Conservation (phyloP, 1,140 invertebrate genomes). For the Heliconius himera region DNA sequence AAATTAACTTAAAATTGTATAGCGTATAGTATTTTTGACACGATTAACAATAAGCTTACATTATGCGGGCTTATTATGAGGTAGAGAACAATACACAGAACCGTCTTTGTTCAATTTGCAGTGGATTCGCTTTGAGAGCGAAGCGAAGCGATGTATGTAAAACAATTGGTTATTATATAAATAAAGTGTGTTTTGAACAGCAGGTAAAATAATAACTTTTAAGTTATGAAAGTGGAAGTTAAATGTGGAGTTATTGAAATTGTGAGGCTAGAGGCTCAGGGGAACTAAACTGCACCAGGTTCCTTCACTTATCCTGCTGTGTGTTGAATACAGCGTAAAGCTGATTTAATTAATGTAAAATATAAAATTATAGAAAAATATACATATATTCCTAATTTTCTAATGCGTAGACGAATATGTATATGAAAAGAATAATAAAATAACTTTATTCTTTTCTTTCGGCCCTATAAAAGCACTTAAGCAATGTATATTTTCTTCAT, state of each 20-base stretch:
- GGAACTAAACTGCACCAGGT: too few species aligned
- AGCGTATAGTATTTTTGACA: slow-evolving; percentile 25
- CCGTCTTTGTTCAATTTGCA: slow-evolving; percentile 41
- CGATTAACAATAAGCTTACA: slow-evolving; percentile 31
- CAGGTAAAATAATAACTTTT: slow-evolving; percentile 5
- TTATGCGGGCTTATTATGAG: slow-evolving; percentile 37
- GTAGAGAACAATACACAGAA: slow-evolving; percentile 34
- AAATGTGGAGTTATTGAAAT: too few species aligned
- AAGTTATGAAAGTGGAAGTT: background rate
- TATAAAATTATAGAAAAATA: too few species aligned
- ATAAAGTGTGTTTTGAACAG: background rate
- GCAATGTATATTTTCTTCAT: too few species aligned
- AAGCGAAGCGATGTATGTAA: slow-evolving; percentile 33
- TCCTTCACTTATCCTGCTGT: background rate
- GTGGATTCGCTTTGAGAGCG: slow-evolving; percentile 30
- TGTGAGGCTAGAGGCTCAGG: too few species aligned
- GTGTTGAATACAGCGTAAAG: too few species aligned
- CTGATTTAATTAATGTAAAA: too few species aligned
- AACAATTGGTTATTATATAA: slow-evolving; percentile 24
- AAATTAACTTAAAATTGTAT: slow-evolving; percentile 14
- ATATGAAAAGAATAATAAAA: too few species aligned
- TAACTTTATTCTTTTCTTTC: too few species aligned
- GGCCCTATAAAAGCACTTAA: too few species aligned
- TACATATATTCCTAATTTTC: too few species aligned
- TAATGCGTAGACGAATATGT: too few species aligned